Conservation (phyloP, 1,140 invertebrate species). For the Psilanteris sp. region DNA sequence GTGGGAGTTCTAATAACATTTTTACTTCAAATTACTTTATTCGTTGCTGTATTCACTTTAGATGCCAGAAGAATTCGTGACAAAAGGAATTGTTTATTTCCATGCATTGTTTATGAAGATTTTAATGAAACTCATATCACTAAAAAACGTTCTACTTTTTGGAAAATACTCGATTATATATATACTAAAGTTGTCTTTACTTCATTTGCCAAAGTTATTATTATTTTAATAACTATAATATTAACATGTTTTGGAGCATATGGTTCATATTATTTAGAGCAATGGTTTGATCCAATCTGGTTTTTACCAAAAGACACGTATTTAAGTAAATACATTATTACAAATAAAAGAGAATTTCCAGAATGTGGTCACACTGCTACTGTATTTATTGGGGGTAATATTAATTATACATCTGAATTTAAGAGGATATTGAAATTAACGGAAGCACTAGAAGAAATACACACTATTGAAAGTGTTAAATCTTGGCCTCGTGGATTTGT, state of each 20-base stretch:
- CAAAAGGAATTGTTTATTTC: constrained; percentile 84
- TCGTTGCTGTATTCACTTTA: constrained; percentile 87
- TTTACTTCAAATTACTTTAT: constrained; percentile 88
- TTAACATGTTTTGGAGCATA: constrained; percentile 82
- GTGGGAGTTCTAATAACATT: constrained; percentile 86
- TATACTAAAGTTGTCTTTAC: constrained; percentile 84
- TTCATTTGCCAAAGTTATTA: constrained; percentile 81
- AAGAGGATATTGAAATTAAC: constrained; percentile 81
- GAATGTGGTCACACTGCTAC: constrained; percentile 83
- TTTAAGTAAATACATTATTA: constrained; percentile 83
- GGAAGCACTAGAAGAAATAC: constrained; percentile 79
- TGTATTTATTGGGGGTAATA: constrained; percentile 83
- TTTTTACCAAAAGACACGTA: constrained; percentile 87
- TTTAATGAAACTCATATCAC: constrained; percentile 73
- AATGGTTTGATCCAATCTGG: constrained; percentile 89
- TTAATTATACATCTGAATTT: constrained; percentile 85
- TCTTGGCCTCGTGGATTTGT: constrained; percentile 84
- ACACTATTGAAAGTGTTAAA: constrained; percentile 81
- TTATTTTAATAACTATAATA: constrained; percentile 81
- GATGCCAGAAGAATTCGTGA: constrained; percentile 84
- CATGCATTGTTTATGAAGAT: constrained; percentile 84
- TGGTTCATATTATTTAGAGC: constrained; percentile 83
- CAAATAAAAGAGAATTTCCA: constrained; percentile 82
- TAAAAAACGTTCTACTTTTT: constrained; percentile 76
- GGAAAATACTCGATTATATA: constrained; percentile 79